phyloP scores from a whole-genome alignment of 2,888 invertebrate species.

The Sympetrum striolatum region DNA sequence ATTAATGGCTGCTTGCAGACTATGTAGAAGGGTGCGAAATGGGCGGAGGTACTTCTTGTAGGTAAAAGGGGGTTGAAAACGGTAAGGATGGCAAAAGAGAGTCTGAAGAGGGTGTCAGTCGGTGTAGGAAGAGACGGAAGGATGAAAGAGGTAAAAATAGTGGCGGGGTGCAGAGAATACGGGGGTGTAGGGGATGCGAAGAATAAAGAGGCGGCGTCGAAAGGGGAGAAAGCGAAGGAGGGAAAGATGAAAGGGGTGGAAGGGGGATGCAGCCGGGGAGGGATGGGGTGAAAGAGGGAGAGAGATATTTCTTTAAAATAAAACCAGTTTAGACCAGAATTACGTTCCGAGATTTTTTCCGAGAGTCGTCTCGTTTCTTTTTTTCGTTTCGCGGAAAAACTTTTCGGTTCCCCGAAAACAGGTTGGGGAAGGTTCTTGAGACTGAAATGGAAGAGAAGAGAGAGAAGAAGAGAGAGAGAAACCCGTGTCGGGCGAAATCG shows the following conservation, averaged over 20 bases:
- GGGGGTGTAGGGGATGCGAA: no score
- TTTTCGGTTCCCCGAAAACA: constrained; percentile 37
- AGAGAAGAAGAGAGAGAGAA: background rate
- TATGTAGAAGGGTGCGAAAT: no score
- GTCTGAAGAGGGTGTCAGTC: no score
- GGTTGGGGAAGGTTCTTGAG: constrained; percentile 14
- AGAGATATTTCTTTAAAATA: constrained; percentile 11
- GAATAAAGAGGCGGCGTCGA: no score
- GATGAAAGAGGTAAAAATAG: no score
- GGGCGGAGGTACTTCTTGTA: no score
- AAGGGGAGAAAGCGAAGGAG: background rate
- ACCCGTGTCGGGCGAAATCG: background rate
- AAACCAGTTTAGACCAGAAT: constrained; percentile 35
- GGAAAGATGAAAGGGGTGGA: background rate
- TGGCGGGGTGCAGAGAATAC: no score
- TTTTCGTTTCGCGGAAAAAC: constrained; percentile 8
- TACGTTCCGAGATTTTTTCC: background rate
- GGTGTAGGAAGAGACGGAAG: no score
- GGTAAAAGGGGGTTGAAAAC: no score
- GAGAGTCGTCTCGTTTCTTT: background rate
- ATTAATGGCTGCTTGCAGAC: no score
- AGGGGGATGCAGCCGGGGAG: background rate
- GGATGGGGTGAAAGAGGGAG: background rate
- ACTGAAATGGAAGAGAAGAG: background rate
- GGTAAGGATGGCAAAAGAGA: no score